These are phyloP conservation scores for Riparia riparia DNA, from an alignment of 2,113 vertebrate species.

Conservation along the genomic window DNA sequence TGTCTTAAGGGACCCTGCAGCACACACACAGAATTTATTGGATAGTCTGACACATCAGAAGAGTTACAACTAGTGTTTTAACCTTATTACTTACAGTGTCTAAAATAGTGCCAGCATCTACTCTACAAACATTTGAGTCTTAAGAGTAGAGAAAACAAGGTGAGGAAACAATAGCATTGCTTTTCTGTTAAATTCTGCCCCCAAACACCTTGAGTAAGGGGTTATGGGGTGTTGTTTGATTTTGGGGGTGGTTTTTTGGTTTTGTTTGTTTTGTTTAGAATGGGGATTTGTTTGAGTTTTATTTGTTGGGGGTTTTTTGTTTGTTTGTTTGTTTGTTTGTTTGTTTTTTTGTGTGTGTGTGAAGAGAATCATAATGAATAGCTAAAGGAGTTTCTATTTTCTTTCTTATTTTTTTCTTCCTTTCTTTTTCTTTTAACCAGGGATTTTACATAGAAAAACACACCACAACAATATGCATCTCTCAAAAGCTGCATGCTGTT, in stretches of 20 bases:
- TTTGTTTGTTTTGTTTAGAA: neutral
- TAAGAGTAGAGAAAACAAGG: neutral
- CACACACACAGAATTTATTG: neutral
- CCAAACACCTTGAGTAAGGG: rapidly evolving
- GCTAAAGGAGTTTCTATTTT: neutral
- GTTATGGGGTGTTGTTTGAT: rapidly evolving
- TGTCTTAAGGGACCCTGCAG: neutral
- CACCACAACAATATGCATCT: neutral
- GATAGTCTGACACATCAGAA: neutral
- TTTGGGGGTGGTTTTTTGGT: no score
- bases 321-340: no score
- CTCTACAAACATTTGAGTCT: neutral
- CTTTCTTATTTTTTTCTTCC: rapidly evolving
- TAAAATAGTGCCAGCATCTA: neutral
- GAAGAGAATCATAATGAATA: neutral
- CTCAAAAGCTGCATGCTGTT: neutral
- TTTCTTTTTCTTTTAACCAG: neutral
- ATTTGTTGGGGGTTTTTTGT: no score
- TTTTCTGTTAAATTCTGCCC: neutral
- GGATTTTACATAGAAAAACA: neutral
- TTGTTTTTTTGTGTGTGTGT: no score
- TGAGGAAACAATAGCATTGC: rapidly evolving
- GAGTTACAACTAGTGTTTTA: neutral
- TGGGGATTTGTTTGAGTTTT: neutral
- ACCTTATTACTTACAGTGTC: neutral